Base-by-base conservation (phyloP, 2,888 invertebrate species). In the Megalurothrips usitatus region DNA sequence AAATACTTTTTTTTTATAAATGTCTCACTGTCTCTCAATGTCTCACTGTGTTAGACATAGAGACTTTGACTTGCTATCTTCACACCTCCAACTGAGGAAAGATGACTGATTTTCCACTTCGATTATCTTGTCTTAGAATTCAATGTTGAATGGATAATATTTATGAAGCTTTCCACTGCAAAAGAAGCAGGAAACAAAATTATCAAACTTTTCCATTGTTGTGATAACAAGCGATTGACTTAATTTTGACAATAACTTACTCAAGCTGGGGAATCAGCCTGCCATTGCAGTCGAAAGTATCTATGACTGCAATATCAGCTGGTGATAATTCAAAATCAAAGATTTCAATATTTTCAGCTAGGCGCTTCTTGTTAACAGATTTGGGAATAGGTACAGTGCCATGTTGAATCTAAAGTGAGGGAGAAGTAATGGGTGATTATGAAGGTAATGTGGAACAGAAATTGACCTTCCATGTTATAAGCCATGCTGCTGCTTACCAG, bases 341-440 rank as follows among this genome's bases (percentile, higher is more conserved):
- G 19, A 96, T 92, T 82, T 93, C 86, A 84, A 93, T 91, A 87
- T 96, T 92, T 85, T 92, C 90, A 80, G 89, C 88, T 86, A 94
- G 92, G 84, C 93, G 89, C 0, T 90, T 87, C 84, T 92, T 92
- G 0, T 90, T 95, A 23, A 94, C 94, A 0, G 95, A 95, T 86
- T 96, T 96, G 0, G 96, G 96, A 83, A 96, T 94, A 68, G 93
- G 92, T 63, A 94, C 90, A 83, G 91, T 89, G 8, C 91, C 93
- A 75, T 92, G 90, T 85, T 96, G 94, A 80, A 92, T 86, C 86
- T 91, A 86, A 81, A 84, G 92, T 6, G 58, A 58, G n/a, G 58
- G 14, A 17, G 17, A 14, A 58, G 6, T 17, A 8, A 58, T 1
- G 6, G 58, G n/a, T n/a, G 1, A 58, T 58, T 58, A 58, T 14